Evolutionary conservation across 2,888 invertebrate genomes (phyloP).

Genomic region (Bhutanitis thaidina): DNA sequence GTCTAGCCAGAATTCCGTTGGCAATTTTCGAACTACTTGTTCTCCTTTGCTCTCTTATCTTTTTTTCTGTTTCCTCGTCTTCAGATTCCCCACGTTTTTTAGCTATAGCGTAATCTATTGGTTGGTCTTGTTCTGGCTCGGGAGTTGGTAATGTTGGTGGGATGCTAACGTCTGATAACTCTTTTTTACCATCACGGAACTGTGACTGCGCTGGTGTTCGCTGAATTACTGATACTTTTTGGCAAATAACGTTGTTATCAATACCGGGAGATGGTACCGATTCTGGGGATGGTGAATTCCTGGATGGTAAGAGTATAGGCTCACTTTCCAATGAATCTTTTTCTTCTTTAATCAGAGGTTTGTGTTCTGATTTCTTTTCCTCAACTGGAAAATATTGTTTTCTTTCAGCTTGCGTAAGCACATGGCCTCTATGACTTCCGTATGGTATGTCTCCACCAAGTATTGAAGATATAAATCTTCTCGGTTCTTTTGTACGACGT

Average conservation of each 20-base stretch:
- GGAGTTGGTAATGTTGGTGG: slow-evolving; percentile 70
- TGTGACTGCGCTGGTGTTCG: slow-evolving; percentile 84
- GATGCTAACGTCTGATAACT: slow-evolving; percentile 68
- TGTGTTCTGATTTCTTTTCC: slow-evolving; percentile 77
- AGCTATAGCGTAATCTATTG: slow-evolving; percentile 93
- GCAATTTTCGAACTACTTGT: slow-evolving; percentile 84
- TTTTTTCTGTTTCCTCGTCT: slow-evolving; percentile 84
- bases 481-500: slow-evolving; percentile 68
- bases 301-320: slow-evolving; percentile 78
- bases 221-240: slow-evolving; percentile 89
- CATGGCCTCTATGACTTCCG: slow-evolving; percentile 86
- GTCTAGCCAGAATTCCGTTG: slow-evolving; percentile 75
- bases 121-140: slow-evolving; percentile 90
- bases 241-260: slow-evolving; percentile 84
- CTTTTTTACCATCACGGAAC: slow-evolving; percentile 70
- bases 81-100: slow-evolving; percentile 86
- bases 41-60: slow-evolving; percentile 83
- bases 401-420: slow-evolving; percentile 89
- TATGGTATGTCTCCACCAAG: slow-evolving; percentile 90
- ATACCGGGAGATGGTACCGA: slow-evolving; percentile 81
- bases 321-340: slow-evolving; percentile 83
- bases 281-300: slow-evolving; percentile 75
- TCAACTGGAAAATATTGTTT: slow-evolving; percentile 87
- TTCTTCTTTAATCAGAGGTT: slow-evolving; percentile 80
- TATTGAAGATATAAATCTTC: slow-evolving; percentile 88